Percentiles rank a stretch among this genome's conserved stretches.
These are phyloP conservation scores for Chymomyza procnemis DNA, from an alignment of 2,888 invertebrate genomes.

Conservation along the genomic window DNA sequence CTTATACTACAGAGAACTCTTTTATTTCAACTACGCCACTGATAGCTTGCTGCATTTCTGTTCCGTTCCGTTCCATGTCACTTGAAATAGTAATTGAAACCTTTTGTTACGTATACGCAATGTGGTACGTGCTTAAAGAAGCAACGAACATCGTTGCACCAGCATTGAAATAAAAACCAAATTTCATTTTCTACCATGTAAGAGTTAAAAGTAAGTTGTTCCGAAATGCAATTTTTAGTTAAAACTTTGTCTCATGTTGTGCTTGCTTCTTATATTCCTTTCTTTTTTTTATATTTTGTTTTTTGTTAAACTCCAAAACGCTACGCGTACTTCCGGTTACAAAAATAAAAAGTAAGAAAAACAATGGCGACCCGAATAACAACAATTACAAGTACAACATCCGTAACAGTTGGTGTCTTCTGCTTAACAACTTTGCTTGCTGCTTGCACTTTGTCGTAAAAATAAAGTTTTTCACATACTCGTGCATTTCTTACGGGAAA, in stretches of 20 bases:
- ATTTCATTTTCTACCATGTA: conserved; percentile 35
- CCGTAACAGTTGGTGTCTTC: conserved; percentile 33
- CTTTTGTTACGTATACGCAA: conserved; percentile 56
- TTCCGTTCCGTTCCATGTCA: neutral
- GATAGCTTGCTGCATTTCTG: too few species aligned
- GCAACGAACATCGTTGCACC: neutral
- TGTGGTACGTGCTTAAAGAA: conserved; percentile 29
- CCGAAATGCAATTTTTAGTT: conserved; percentile 59
- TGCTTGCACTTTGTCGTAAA: conserved; percentile 67
- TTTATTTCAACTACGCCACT: too few species aligned
- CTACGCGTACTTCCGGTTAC: neutral
- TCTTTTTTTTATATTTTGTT: neutral
- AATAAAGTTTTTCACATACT: conserved; percentile 65
- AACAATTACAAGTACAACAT: conserved; percentile 14
- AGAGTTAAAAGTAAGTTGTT: conserved; percentile 38
- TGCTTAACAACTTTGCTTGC: conserved; percentile 62
- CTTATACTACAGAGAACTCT: too few species aligned
- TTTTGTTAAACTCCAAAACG: conserved; percentile 54
- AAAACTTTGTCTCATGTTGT: conserved; percentile 65
- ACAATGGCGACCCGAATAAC: conserved; percentile 18
- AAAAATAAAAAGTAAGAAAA: neutral
- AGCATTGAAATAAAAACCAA: conserved; percentile 54
- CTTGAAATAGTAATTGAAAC: conserved; percentile 60
- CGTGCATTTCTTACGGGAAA: conserved; percentile 52
- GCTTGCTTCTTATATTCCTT: too few species aligned